These are phyloP conservation scores for Buceros bicornis DNA, from an alignment of 2,797 vertebrate species.

Conservation along the genomic window DNA sequence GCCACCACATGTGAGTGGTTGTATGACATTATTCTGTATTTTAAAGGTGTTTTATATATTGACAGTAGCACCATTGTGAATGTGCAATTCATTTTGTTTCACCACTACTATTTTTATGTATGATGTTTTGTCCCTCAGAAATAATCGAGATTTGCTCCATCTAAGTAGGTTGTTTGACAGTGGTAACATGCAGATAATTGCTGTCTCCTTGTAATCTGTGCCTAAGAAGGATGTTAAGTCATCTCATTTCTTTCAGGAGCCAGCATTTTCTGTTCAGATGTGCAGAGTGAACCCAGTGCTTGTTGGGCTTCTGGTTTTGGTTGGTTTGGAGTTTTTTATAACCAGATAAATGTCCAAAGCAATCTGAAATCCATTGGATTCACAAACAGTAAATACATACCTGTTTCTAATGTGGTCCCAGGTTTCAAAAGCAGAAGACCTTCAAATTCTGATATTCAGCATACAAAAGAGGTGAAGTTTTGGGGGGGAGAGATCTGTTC, in stretches of 20 bases:
- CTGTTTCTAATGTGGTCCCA: neutral
- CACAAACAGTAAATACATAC: neutral
- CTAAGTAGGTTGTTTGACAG: neutral
- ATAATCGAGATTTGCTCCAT: neutral
- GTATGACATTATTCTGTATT: neutral
- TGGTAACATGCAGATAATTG: neutral
- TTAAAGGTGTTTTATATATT: neutral
- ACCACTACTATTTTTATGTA: neutral
- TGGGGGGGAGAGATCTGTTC: accelerated
- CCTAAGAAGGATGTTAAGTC: neutral
- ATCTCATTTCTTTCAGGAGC: neutral
- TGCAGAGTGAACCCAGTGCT: neutral
- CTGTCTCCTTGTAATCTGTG: neutral
- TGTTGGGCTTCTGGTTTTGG: neutral
- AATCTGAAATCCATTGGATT: neutral
- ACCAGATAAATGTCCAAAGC: neutral
- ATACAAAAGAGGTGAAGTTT: neutral
- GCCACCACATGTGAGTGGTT: neutral
- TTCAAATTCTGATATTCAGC: neutral
- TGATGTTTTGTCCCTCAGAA: neutral
- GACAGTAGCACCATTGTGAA: neutral
- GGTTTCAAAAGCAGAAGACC: neutral
- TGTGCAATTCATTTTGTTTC: neutral
- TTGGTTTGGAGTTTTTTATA: neutral
- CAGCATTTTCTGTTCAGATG: neutral